Conservation (phyloP, 2,888 invertebrate genomes). For the Mythimna albipuncta region DNA sequence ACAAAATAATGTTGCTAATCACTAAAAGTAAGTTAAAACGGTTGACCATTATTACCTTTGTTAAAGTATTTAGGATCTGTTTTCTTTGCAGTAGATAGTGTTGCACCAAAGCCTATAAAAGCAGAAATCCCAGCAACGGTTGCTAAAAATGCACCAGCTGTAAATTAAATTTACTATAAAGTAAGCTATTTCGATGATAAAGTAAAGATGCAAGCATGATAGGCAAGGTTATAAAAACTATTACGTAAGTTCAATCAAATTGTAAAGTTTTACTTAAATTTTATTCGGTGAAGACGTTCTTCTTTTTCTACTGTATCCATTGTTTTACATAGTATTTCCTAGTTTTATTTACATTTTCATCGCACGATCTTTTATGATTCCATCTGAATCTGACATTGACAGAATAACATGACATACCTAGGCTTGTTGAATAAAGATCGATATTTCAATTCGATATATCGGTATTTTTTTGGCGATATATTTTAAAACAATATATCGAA, state of each 20-base stretch:
- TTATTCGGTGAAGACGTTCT: conserved; percentile 84
- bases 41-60: conserved; percentile 88
- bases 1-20: too few relatives aligned
- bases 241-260: conserved; percentile 26
- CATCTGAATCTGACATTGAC: background rate
- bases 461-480: too few relatives aligned
- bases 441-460: too few relatives aligned
- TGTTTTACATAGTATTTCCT: conserved; percentile 9
- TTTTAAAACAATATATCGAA: too few relatives aligned
- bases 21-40: background rate
- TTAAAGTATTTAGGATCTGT: conserved; percentile 95
- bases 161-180: conserved; percentile 60
- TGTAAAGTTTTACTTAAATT: conserved; percentile 72
- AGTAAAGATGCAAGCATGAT: conserved; percentile 1
- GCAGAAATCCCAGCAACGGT: conserved; percentile 95
- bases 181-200: background rate
- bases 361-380: too few relatives aligned
- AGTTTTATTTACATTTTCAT: conserved; percentile 2
- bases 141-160: conserved; percentile 93
- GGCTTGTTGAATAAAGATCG: too few relatives aligned
- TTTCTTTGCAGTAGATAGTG: conserved; percentile 94
- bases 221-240: conserved; percentile 22
- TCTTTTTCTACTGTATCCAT: conserved; percentile 75
- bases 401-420: too few relatives aligned
- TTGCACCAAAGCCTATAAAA: conserved; percentile 95